These are phyloP conservation scores for Solea senegalensis DNA, from an alignment of 2,113 vertebrate species.

Conservation along the genomic window DNA sequence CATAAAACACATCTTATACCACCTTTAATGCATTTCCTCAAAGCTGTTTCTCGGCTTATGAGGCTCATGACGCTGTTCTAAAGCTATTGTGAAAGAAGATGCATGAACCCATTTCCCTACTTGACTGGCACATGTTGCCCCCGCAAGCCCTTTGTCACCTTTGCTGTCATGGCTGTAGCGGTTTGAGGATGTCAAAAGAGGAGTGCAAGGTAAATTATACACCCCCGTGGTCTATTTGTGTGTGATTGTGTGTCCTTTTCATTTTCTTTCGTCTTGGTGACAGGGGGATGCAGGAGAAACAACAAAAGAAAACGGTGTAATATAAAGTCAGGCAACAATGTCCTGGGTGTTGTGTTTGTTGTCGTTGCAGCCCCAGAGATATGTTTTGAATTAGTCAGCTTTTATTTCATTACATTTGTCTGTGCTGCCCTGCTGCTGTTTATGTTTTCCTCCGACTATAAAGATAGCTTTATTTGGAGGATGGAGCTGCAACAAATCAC, in stretches of 20 bases:
- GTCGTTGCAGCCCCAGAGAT: slow-evolving; percentile 16
- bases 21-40: too few species aligned
- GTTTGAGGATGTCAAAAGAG: slow-evolving; percentile 43
- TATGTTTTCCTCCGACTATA: slow-evolving; percentile 27
- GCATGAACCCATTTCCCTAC: slow-evolving; percentile 43
- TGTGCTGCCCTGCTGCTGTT: slow-evolving; percentile 27
- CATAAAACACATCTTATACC: too few species aligned
- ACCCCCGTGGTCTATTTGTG: slow-evolving; percentile 29
- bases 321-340: slow-evolving; percentile 10
- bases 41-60: too few species aligned
- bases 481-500: slow-evolving; percentile 23
- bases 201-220: slow-evolving; percentile 37
- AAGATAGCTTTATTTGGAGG: slow-evolving; percentile 13
- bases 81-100: slow-evolving; percentile 2
- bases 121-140: slow-evolving; percentile 44
- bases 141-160: slow-evolving; percentile 7
- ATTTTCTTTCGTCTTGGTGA: slow-evolving; percentile 17
- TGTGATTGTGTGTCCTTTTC: slow-evolving; percentile 18
- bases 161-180: slow-evolving; percentile 45
- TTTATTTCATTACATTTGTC: slow-evolving; percentile 45
- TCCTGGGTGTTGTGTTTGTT: slow-evolving; percentile 29
- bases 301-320: slow-evolving; percentile 23
- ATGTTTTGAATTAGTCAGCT: slow-evolving; percentile 37
- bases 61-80: background rate
- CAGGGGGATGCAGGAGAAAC: background rate